These are phyloP conservation scores for Dysidea cf. avara DNA, from an alignment of 37 sponge, comb jelly and placozoan genomes.

Conservation along the genomic window DNA sequence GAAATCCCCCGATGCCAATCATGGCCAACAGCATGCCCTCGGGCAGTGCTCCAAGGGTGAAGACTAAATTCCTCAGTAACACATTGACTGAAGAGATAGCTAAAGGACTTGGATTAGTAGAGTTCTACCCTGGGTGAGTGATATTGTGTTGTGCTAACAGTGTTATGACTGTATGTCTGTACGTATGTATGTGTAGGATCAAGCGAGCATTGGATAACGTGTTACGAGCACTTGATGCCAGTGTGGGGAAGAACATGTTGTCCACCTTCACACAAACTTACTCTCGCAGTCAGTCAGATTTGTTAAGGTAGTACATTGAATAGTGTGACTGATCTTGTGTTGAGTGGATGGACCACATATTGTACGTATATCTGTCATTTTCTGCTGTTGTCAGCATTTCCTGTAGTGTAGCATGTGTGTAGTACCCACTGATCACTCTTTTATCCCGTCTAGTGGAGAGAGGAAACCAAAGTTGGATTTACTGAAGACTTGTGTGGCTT, in stretches of 20 bases:
- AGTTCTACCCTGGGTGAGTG: constrained; percentile 75
- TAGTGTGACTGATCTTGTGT: constrained; percentile 6
- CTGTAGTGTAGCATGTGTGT: constrained; percentile 5
- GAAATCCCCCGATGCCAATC: constrained; percentile 91
- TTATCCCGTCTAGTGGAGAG: constrained; percentile 48
- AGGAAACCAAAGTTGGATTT: constrained; percentile 90
- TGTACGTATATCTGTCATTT: background rate
- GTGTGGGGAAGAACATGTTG: constrained; percentile 70
- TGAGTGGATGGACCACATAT: background rate
- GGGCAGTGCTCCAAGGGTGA: constrained; percentile 55
- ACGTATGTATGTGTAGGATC: constrained; percentile 42
- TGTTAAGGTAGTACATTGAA: constrained; percentile 14
- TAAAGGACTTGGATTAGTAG: constrained; percentile 79
- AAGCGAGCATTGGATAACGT: constrained; percentile 79
- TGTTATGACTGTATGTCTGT: background rate
- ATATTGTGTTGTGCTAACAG: background rate
- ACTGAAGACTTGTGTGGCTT: constrained; percentile 92
- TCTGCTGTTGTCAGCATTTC: background rate
- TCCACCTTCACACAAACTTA: constrained; percentile 63
- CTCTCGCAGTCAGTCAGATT: constrained; percentile 36
- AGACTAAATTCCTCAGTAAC: constrained; percentile 75
- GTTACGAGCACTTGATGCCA: constrained; percentile 69
- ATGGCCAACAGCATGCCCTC: constrained; percentile 76
- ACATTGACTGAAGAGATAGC: constrained; percentile 90
- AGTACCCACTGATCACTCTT: background rate